Percentiles rank a stretch among this genome's conserved stretches.
Evolutionary conservation across 2,797 vertebrate species (phyloP).

Genomic region (Diplodus sargus): DNA sequence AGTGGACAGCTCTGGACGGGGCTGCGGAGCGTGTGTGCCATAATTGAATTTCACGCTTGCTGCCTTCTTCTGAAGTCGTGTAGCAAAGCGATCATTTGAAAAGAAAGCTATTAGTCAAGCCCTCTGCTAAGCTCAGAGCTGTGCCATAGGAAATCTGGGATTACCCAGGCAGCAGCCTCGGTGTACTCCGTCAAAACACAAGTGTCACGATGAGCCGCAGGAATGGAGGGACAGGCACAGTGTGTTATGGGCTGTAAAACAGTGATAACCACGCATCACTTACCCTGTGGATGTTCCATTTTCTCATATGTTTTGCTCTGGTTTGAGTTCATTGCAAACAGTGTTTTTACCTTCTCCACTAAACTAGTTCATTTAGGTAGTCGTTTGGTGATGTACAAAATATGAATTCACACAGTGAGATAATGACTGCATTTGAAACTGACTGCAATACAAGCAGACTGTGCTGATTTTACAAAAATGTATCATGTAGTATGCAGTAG

Average conservation of each 20-base stretch:
- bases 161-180: constrained; percentile 76
- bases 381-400: not conserved
- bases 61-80: constrained; percentile 95
- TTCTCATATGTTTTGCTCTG: not conserved
- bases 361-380: not conserved
- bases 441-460: too few relatives aligned
- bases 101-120: constrained; percentile 88
- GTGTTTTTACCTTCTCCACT: not conserved
- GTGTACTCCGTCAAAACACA: constrained; percentile 76
- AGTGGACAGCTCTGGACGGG: constrained; percentile 86
- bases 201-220: constrained; percentile 61
- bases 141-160: constrained; percentile 83
- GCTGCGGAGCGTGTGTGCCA: constrained; percentile 87
- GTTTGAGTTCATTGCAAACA: not conserved
- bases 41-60: constrained; percentile 97
- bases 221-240: constrained; percentile 52
- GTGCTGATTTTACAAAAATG: too few relatives aligned
- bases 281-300: not conserved
- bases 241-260: constrained; percentile 4
- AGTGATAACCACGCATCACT: constrained; percentile 23
- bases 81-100: constrained; percentile 94
- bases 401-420: too few relatives aligned
- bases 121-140: constrained; percentile 75
- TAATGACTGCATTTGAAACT: too few relatives aligned
- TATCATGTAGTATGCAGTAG: too few relatives aligned